phyloP scores from a whole-genome alignment of 2,888 invertebrate genomes.

The Chrysolina haemoptera region DNA sequence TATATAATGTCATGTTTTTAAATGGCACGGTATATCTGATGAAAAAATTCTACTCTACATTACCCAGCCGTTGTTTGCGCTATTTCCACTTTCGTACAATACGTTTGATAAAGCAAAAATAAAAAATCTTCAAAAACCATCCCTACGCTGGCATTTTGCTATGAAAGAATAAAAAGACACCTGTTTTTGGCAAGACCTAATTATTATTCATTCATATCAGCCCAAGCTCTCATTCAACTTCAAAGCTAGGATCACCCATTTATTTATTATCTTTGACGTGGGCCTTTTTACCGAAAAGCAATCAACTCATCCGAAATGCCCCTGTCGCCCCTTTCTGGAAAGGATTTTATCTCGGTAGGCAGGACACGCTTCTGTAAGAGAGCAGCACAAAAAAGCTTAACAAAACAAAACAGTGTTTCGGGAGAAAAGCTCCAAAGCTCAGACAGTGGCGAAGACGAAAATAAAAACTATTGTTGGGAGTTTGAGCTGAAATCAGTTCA shows the following conservation, averaged over 20 bases:
- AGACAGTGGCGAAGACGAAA: slow-evolving; percentile 8
- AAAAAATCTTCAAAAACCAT: not conserved
- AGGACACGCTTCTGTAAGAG: slow-evolving; percentile 51
- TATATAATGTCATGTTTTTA: too few relatives aligned
- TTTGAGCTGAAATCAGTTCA: too few relatives aligned
- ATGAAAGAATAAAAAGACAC: not conserved
- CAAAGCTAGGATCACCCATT: not conserved
- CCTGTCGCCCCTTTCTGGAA: slow-evolving; percentile 44
- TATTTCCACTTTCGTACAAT: too few relatives aligned
- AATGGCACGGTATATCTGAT: too few relatives aligned
- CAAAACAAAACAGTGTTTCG: slow-evolving; percentile 57
- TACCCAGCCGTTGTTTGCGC: too few relatives aligned
- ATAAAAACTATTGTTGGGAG: not conserved
- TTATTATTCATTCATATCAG: not conserved
- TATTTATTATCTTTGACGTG: not conserved
- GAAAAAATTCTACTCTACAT: too few relatives aligned
- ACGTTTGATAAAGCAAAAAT: too few relatives aligned
- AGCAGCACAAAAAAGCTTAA: slow-evolving; percentile 52
- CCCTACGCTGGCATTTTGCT: not conserved
- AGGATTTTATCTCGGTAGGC: slow-evolving; percentile 54
- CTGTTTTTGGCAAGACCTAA: not conserved
- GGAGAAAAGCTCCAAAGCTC: slow-evolving; percentile 38
- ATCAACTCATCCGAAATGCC: not conserved
- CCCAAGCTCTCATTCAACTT: not conserved
- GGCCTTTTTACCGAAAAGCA: not conserved